These are phyloP conservation scores for Paraplagusia blochii DNA, from an alignment of 2,113 vertebrate genomes.

Conservation along the genomic window DNA sequence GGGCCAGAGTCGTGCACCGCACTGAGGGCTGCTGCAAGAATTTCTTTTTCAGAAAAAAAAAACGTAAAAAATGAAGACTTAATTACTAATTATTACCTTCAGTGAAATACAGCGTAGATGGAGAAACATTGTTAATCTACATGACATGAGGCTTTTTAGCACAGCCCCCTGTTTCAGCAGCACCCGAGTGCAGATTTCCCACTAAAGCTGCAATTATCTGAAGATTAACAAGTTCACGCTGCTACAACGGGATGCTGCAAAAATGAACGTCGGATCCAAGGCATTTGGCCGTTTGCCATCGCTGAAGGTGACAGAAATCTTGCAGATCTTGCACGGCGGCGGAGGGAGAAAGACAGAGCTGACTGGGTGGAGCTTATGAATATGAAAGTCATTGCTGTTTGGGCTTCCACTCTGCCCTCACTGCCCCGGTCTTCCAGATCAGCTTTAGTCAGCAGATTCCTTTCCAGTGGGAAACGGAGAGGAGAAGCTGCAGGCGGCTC, in stretches of 20 bases:
- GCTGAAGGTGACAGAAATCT: conserved; percentile 83
- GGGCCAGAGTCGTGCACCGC: conserved; percentile 17
- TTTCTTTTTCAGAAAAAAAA: conserved; percentile 12
- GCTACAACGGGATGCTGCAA: conserved; percentile 74
- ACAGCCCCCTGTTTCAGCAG: conserved; percentile 27
- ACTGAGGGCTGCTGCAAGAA: conserved; percentile 7
- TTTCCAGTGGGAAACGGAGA: conserved; percentile 75
- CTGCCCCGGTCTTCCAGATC: conserved; percentile 83
- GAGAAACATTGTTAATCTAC: conserved; percentile 24
- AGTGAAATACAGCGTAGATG: conserved; percentile 13
- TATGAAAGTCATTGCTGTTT: conserved; percentile 75
- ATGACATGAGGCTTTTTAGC: conserved; percentile 32
- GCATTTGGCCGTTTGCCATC: conserved; percentile 76
- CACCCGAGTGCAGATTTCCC: conserved; percentile 66
- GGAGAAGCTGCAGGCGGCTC: conserved; percentile 65
- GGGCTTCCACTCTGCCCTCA: conserved; percentile 75
- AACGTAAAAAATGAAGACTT: too few species aligned
- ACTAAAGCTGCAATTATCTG: conserved; percentile 72
- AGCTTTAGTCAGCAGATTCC: conserved; percentile 96
- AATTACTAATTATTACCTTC: not conserved
- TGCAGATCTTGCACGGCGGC: conserved; percentile 83
- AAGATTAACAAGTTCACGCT: conserved; percentile 76
- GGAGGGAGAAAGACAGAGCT: conserved; percentile 47
- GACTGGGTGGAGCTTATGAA: conserved; percentile 63
- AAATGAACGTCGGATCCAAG: conserved; percentile 75